Evolutionary conservation across 37 sponge, comb jelly and placozoan genomes (phyloP).

Genomic region (Ianthella basta): DNA sequence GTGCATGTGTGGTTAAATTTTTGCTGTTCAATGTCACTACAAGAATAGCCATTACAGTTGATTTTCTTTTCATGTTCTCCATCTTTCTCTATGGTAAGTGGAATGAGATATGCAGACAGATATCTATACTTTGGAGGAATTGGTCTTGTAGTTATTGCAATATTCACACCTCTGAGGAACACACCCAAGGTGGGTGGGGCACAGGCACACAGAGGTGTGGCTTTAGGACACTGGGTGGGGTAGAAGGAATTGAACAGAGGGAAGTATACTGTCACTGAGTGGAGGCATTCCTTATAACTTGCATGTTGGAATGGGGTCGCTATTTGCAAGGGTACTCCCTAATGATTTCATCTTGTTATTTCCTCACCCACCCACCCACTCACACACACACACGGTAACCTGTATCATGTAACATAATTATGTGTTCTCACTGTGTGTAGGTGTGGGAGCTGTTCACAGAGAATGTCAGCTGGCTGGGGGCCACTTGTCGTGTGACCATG

Average conservation of each 20-base stretch:
- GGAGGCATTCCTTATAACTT: background rate
- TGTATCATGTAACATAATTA: no score
- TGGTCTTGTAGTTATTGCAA: constrained; percentile 93
- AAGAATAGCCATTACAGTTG: background rate
- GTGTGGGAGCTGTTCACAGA: constrained; percentile 93
- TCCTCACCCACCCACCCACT: no score
- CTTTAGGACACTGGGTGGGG: no score
- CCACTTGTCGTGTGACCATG: constrained; percentile 91
- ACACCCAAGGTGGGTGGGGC: constrained; percentile 86
- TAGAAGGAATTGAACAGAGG: no score
- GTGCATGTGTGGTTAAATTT: background rate
- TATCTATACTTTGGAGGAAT: constrained; percentile 69
- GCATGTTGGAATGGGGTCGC: background rate
- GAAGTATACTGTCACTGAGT: background rate
- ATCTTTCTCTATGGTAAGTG: no score
- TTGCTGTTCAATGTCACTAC: background rate
- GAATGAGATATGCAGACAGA: no score
- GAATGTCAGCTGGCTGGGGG: constrained; percentile 81
- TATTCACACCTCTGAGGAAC: constrained; percentile 94
- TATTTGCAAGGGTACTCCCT: background rate
- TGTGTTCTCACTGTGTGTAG: no score
- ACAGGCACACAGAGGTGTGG: no score
- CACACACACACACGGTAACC: no score
- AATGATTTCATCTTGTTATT: background rate
- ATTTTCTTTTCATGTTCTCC: no score